These are phyloP conservation scores for Drosophila repleta DNA, from an alignment of 1,140 invertebrate genomes.

Conservation along the genomic window DNA sequence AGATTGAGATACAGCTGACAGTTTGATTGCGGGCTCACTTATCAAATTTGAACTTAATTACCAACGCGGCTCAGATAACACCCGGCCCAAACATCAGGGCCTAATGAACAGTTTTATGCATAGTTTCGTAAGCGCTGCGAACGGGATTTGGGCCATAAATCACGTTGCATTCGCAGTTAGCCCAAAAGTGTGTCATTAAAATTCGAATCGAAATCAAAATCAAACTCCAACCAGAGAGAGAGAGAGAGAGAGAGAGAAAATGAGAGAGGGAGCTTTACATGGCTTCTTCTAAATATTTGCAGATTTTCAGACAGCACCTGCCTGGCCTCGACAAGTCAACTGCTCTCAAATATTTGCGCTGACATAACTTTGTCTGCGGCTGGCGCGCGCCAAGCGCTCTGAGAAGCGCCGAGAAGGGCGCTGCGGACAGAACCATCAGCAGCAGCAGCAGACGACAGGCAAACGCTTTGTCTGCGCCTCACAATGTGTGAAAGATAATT, in stretches of 20 bases:
- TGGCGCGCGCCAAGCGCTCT: constrained; percentile 55
- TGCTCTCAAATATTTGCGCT: constrained; percentile 74
- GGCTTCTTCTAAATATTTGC: constrained; percentile 67
- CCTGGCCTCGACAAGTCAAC: constrained; percentile 46
- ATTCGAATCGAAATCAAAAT: constrained; percentile 37
- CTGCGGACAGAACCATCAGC: background rate
- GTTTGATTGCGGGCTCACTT: constrained; percentile 66
- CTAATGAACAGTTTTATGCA: constrained; percentile 78
- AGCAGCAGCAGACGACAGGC: constrained; percentile 41
- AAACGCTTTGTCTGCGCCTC: constrained; percentile 62
- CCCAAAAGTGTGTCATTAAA: constrained; percentile 72
- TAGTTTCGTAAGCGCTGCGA: constrained; percentile 64
- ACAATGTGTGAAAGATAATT: constrained; percentile 77
- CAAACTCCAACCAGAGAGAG: background rate
- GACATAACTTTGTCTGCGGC: constrained; percentile 80
- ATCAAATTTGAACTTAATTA: constrained; percentile 78
- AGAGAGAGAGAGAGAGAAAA: too few relatives aligned
- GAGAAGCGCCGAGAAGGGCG: constrained; percentile 10
- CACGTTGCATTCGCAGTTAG: constrained; percentile 70
- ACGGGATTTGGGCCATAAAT: constrained; percentile 66
- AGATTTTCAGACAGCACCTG: constrained; percentile 17
- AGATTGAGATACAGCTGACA: constrained; percentile 34
- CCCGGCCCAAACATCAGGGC: constrained; percentile 13
- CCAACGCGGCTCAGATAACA: constrained; percentile 56
- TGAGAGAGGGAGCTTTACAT: constrained; percentile 18